These are phyloP conservation scores for Clarias macrocephalus DNA, from an alignment of 2,113 vertebrate species.

Conservation along the genomic window DNA sequence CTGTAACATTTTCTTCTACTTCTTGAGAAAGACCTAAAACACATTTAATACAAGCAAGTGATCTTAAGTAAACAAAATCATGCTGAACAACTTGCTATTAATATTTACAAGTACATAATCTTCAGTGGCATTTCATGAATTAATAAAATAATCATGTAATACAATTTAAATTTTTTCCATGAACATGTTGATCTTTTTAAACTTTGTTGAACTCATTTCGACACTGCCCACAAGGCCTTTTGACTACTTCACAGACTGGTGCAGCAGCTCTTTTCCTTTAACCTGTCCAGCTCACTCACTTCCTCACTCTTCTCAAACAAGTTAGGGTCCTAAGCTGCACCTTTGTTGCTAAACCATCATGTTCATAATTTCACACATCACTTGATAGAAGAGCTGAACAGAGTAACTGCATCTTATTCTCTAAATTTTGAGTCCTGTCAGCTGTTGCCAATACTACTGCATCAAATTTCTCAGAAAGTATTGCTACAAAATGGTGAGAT, in stretches of 20 bases:
- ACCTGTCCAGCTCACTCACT: background rate
- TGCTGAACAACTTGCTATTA: background rate
- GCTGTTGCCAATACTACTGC: background rate
- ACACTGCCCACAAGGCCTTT: background rate
- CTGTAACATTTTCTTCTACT: conserved; percentile 76
- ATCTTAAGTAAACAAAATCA: background rate
- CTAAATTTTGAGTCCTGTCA: background rate
- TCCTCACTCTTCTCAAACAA: background rate
- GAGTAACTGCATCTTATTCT: background rate
- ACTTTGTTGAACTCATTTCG: background rate
- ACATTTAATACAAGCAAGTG: conserved; percentile 2
- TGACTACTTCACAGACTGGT: background rate
- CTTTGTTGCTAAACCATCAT: background rate
- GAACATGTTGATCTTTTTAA: background rate
- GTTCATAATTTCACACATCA: background rate
- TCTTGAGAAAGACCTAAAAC: conserved; percentile 77
- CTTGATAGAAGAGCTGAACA: background rate
- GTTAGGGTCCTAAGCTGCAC: too few species aligned
- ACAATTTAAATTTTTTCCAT: background rate
- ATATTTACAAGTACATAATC: background rate
- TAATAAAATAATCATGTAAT: background rate
- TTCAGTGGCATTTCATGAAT: background rate
- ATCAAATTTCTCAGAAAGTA: background rate
- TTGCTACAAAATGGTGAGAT: background rate
- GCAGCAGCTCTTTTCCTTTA: background rate